phyloP scores from a whole-genome alignment of 2,888 invertebrate genomes.

The Tanytarsus gracilentus region DNA sequence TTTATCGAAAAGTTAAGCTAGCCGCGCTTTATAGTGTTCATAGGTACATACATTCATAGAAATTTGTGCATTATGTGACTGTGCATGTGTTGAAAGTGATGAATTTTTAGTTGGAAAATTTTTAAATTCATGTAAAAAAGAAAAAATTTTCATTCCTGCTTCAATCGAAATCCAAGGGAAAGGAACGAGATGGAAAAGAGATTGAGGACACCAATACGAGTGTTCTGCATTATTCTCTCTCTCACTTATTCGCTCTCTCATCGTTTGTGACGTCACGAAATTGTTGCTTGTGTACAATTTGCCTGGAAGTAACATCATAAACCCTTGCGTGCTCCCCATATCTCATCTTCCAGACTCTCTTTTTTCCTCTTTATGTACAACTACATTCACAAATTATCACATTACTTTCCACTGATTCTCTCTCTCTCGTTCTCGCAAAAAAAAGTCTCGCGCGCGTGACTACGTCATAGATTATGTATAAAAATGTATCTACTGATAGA shows the following conservation, averaged over 20 bases:
- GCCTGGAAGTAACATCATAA: constrained; percentile 16
- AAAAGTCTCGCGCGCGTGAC: neutral
- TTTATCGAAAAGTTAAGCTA: constrained; percentile 3
- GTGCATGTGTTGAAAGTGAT: neutral
- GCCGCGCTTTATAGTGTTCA: neutral
- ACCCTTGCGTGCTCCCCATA: neutral
- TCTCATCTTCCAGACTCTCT: neutral
- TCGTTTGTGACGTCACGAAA: constrained; percentile 18
- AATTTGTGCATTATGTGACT: constrained; percentile 1
- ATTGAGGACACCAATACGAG: constrained; percentile 18
- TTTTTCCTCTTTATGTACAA: too few relatives aligned
- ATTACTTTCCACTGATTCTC: too few relatives aligned
- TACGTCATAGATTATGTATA: constrained; percentile 20
- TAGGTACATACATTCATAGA: neutral
- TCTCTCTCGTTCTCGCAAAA: neutral
- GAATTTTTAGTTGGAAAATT: constrained; percentile 11
- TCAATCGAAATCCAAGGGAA: constrained; percentile 23
- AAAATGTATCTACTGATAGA: constrained; percentile 4
- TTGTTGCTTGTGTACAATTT: constrained; percentile 8
- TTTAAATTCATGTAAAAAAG: neutral
- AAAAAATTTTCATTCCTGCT: constrained; percentile 16
- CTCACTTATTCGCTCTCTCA: too few relatives aligned
- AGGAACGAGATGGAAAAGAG: constrained; percentile 28
- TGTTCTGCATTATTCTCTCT: too few relatives aligned
- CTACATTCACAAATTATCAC: too few relatives aligned